Percentiles rank a stretch among this genome's conserved stretches.
Evolutionary conservation across 2,797 vertebrate genomes (phyloP).

Genomic region (Eleutherodactylus coqui): DNA sequence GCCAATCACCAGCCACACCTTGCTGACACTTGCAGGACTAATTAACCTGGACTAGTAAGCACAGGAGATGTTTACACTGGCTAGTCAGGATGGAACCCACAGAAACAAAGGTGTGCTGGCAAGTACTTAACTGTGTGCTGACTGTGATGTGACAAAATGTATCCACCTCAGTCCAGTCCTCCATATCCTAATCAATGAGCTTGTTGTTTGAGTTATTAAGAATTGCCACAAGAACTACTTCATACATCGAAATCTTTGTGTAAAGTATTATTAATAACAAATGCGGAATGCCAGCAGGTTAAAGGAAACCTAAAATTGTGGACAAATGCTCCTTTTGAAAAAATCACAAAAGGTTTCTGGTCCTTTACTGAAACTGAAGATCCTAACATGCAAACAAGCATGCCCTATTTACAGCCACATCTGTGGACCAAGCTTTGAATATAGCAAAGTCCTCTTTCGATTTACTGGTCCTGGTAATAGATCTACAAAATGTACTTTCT

Average conservation of each 20-base stretch:
- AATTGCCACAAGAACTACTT: not conserved
- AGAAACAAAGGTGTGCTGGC: too few species aligned
- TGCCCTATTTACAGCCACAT: too few species aligned
- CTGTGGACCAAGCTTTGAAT: not conserved
- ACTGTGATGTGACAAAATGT: too few species aligned
- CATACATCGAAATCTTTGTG: not conserved
- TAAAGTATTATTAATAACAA: not conserved
- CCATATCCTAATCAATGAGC: not conserved
- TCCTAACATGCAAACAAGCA: not conserved
- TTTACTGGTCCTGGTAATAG: not conserved
- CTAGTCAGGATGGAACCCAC: too few species aligned
- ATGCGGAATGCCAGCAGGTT: not conserved
- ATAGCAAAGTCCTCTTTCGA: not conserved
- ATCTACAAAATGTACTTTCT: too few species aligned
- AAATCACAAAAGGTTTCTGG: not conserved
- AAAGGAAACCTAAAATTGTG: not conserved
- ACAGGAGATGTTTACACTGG: too few species aligned
- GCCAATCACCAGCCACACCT: too few species aligned
- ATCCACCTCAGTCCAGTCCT: not conserved
- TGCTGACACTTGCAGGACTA: too few species aligned
- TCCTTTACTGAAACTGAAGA: not conserved
- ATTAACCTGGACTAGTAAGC: too few species aligned
- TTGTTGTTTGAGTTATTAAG: constrained; percentile 9
- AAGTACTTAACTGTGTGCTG: too few species aligned
- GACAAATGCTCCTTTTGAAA: too few species aligned